A percentile compares a stretch with the other conserved stretches of the same genome.
Conservation (phyloP, 92 coral and sea anemone genomes). For the Muricea muricata region DNA sequence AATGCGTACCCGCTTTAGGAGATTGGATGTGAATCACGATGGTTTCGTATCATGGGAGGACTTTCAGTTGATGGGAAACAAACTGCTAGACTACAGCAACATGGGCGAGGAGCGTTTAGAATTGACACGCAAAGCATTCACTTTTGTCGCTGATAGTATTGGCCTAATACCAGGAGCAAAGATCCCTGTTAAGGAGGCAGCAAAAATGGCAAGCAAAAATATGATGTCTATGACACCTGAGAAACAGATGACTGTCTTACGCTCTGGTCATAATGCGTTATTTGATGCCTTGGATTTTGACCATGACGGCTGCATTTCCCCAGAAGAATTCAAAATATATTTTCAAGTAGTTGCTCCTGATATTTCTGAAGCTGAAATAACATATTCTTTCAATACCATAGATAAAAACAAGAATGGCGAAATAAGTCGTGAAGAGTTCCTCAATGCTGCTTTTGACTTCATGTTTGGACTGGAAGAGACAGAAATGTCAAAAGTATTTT, state of each 20-base stretch:
- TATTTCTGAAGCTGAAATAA: not conserved
- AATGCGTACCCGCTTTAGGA: not conserved
- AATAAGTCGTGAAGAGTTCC: not conserved
- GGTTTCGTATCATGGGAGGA: constrained; percentile 19
- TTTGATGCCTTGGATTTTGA: not conserved
- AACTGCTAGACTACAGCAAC: not conserved
- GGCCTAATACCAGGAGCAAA: constrained; percentile 8
- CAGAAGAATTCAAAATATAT: not conserved
- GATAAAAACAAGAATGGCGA: constrained; percentile 20
- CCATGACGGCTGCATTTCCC: not conserved
- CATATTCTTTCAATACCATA: not conserved
- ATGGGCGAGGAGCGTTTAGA: not conserved
- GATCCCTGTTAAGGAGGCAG: constrained; percentile 2
- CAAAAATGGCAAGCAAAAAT: not conserved
- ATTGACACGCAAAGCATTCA: not conserved
- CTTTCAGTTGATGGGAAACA: not conserved
- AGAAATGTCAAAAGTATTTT: constrained; percentile 6
- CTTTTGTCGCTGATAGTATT: not conserved
- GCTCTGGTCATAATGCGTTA: constrained; percentile 8
- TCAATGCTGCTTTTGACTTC: not conserved
- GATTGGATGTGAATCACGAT: not conserved
- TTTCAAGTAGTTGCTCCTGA: not conserved
- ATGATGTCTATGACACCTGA: not conserved
- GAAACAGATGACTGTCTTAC: not conserved
- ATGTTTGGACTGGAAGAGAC: not conserved